Base-by-base conservation (phyloP, 2,797 vertebrate species). In the Betta splendens region DNA sequence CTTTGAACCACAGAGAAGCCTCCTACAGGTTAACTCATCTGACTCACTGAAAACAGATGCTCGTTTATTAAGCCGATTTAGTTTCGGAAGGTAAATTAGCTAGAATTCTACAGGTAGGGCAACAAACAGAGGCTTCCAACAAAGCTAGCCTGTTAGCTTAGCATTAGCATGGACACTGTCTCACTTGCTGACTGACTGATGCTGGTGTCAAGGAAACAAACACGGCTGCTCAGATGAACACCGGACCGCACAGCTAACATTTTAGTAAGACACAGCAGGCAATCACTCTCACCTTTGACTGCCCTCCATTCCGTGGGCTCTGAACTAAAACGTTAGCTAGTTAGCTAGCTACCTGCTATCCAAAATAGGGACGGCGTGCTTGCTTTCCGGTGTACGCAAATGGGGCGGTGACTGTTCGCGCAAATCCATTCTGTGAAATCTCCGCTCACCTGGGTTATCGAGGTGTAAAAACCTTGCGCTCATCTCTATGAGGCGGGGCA, bases 111-210 rank as follows among this genome's bases (percentile, higher is more conserved):
- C 5, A 21, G 37, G 23, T n/a, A 15, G 20, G 33, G 43, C 9
- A 44, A 35, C 46, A 57, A 59, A 51, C 8, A 7, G n/a, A 15
- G 25, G 32, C 28, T 35, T 5, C 13, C n/a, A 20, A 3, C 35
- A 31, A 33, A 10, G 72, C 58, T 82, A 81, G 69, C 73, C n/a
- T 5, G 46, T 70, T 87, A 85, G 84, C 79, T 18, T 83, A 80
- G 81, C 73, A 55, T 70, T 63, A 66, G 70, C 71, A 21, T 13
- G 3, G 2, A 42, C 6, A 33, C 22, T 4, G 3, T 10, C 7
- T 31, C 7, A 11, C 31, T 26, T 50, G 18, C 22, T 9, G 17
- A 43, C 7, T 12, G 33, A 44, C 28, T 23, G 26, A 20, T 33
- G 45, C 21, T 13, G 15, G 9, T 5, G 4, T 22, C 18, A 10